A percentile compares a stretch with the other conserved stretches of the same genome.
Evolutionary conservation across 2,888 invertebrate genomes (phyloP).

Genomic region (Cabera pusaria): DNA sequence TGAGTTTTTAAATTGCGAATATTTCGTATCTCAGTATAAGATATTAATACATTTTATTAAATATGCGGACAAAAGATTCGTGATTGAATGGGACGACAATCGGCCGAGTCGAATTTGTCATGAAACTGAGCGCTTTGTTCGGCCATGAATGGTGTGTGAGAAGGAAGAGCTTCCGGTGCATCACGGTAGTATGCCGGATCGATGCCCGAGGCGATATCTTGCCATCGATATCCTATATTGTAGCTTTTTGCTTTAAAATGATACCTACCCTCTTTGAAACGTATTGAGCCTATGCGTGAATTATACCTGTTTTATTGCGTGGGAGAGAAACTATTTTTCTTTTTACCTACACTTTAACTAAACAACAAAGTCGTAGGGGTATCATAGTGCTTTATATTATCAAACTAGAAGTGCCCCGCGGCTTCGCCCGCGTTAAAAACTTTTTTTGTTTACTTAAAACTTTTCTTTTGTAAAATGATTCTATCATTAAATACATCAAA

Average conservation of each 20-base stretch:
- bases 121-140: slow-evolving; percentile 68
- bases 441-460: too few species aligned
- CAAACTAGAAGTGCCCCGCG: too few species aligned
- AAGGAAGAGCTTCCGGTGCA: slow-evolving; percentile 79
- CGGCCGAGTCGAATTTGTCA: slow-evolving; percentile 78
- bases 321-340: slow-evolving; percentile 6
- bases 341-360: too few species aligned
- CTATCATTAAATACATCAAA: too few species aligned
- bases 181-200: slow-evolving; percentile 48
- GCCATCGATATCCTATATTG: slow-evolving; percentile 68
- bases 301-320: slow-evolving; percentile 8
- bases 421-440: too few species aligned
- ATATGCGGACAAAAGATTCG: slow-evolving; percentile 54
- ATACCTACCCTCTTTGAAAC: slow-evolving; percentile 45
- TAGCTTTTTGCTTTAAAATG: slow-evolving; percentile 51
- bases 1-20: too few species aligned
- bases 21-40: slow-evolving; percentile 32
- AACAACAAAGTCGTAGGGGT: too few species aligned
- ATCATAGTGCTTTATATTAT: too few species aligned
- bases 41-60: slow-evolving; percentile 78
- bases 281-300: slow-evolving; percentile 7
- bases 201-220: slow-evolving; percentile 71
- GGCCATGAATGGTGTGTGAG: slow-evolving; percentile 63
- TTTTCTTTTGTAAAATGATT: too few species aligned
- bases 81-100: slow-evolving; percentile 66